phyloP scores from a whole-genome alignment of 2,113 vertebrate genomes.

The Bufo bufo region DNA sequence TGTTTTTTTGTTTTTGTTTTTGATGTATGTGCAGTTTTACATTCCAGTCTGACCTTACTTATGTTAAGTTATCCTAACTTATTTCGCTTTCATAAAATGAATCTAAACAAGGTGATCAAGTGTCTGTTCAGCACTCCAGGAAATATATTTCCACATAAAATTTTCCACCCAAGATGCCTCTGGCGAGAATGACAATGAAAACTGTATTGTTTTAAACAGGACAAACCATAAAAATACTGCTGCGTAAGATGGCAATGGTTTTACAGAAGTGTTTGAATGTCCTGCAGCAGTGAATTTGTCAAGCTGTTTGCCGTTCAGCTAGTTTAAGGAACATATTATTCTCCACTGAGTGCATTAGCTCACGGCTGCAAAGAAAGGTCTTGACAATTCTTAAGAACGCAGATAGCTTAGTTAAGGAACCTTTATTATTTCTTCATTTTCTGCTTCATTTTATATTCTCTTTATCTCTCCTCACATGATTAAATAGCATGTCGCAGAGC shows the following conservation, averaged over 20 bases:
- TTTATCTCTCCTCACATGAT: constrained; percentile 65
- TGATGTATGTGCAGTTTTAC: neutral
- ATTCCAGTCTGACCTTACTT: neutral
- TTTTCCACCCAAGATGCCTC: neutral
- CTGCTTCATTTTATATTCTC: constrained; percentile 65
- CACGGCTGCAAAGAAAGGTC: constrained; percentile 53
- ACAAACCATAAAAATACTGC: constrained; percentile 55
- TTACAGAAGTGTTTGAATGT: constrained; percentile 51
- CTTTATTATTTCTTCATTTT: constrained; percentile 55
- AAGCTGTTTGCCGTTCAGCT: constrained; percentile 48
- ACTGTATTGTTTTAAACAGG: constrained; percentile 49
- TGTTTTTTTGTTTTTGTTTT: neutral
- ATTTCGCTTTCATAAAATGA: constrained; percentile 14
- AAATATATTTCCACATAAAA: constrained; percentile 38
- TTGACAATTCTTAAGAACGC: constrained; percentile 58
- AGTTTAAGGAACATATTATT: constrained; percentile 58
- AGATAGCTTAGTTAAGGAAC: constrained; percentile 57
- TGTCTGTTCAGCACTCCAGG: constrained; percentile 35
- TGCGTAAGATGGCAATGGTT: constrained; percentile 38
- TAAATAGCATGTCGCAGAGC: constrained; percentile 63
- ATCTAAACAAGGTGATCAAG: neutral
- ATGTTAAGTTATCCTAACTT: constrained; percentile 30
- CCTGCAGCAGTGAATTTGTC: constrained; percentile 60
- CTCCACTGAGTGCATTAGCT: constrained; percentile 53
- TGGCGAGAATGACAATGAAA: constrained; percentile 21